Base-by-base conservation (phyloP, 2,797 vertebrate genomes). In the Psittacula derbiana region DNA sequence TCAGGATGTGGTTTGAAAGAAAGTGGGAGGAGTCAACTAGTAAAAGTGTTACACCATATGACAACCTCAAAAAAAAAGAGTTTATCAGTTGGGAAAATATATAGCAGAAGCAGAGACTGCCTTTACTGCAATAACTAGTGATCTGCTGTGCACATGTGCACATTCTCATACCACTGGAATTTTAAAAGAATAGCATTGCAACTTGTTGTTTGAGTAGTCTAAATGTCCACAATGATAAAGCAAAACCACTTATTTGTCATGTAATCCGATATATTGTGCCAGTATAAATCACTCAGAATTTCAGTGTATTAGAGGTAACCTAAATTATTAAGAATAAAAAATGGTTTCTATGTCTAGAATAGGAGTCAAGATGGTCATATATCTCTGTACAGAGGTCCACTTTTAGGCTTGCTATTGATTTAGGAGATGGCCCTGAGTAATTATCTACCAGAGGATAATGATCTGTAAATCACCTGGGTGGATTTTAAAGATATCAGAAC, bases 21-120 rank as follows among this genome's bases (percentile, higher is more conserved):
- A 92, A 93, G 88, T 93, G 46, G 93, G 89, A 92, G 94, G 94
- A 95, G 91, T 95, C 67, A 52, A 80, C 65, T 81, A 94, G 92
- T 96, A 93, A 96, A 96, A 93, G 95, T 96, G 86, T 92, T 95
- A 90, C 79, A 88, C 82, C 90, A 96, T 95, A 94, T 88, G 94
- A 97, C 43, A 91, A 86, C 58, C 60, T 57, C 23, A 76, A 44
- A 86, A 88, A 88, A 75, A 81, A 44, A 61, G 9, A 72, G 33
- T 6, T 3, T 88, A 91, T 96, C 91, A 88, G 80, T 78, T 69
- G 41, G 43, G 73, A 92, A 91, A 90, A 85, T 90, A 65, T 47
- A 89, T 44, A 93, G 53, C 81, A 94, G 86, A 80, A 94, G 74
- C 81, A 95, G 78, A 76, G 40, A 24, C 53, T 76, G 86, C 47